Percentiles rank a stretch among this genome's conserved stretches.
These are phyloP conservation scores for Sinocyclocheilus grahami DNA, from an alignment of 2,113 vertebrate species.

Conservation along the genomic window DNA sequence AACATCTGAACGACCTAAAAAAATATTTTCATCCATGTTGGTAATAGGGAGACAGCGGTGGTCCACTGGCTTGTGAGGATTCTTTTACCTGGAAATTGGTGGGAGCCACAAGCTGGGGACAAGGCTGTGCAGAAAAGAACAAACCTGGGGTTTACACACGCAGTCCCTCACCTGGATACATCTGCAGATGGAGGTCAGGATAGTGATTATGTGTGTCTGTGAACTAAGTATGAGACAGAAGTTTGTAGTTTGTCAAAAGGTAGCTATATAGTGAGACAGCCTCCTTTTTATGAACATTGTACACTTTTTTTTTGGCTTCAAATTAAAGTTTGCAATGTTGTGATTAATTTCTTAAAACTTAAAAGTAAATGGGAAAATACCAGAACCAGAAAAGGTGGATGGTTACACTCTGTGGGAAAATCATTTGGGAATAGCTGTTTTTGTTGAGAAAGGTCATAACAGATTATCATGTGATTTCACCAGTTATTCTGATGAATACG, in stretches of 20 bases:
- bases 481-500: not conserved
- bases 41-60: constrained; percentile 90
- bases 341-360: no score
- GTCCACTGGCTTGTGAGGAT: constrained; percentile 88
- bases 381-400: no score
- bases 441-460: not conserved
- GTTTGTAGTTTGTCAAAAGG: not conserved
- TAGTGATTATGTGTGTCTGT: not conserved
- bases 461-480: not conserved
- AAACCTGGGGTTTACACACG: constrained; percentile 93
- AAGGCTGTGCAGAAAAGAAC: constrained; percentile 87
- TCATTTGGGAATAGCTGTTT: not conserved
- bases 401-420: not conserved
- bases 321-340: no score
- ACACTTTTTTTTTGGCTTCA: no score
- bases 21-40: not conserved
- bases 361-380: no score
- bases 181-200: constrained; percentile 88
- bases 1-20: not conserved
- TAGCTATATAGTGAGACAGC: not conserved
- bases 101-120: constrained; percentile 91
- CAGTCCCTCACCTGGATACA: constrained; percentile 90
- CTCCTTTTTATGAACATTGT: not conserved
- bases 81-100: constrained; percentile 87
- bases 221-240: not conserved